Evolutionary conservation across 2,797 vertebrate genomes (phyloP).

Genomic region (Loriculus beryllinus): DNA sequence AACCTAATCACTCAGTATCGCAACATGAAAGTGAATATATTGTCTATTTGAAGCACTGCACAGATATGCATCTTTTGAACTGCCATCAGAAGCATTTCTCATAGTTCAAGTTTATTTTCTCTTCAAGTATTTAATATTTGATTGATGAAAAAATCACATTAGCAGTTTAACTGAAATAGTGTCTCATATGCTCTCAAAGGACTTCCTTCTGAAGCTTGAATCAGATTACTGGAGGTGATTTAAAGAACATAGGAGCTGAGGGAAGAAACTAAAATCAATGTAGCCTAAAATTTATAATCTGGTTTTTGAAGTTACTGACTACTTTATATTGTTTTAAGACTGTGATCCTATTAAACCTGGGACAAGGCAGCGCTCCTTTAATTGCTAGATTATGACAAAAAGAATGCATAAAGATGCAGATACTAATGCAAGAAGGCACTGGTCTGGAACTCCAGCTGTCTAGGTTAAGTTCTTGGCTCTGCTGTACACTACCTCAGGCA

Average conservation of each 20-base stretch:
- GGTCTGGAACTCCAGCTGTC: constrained; percentile 28
- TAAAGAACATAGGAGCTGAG: constrained; percentile 7
- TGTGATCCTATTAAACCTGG: not conserved
- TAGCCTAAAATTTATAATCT: constrained; percentile 10
- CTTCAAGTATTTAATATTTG: constrained; percentile 25
- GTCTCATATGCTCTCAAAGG: not conserved
- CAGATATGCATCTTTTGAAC: constrained; percentile 1
- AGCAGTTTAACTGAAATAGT: constrained; percentile 34
- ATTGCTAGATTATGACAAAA: not conserved
- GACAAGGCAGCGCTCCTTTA: not conserved
- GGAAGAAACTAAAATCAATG: constrained; percentile 50
- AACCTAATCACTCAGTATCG: not conserved
- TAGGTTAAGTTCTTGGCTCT: constrained; percentile 9
- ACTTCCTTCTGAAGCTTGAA: constrained; percentile 12
- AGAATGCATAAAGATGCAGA: not conserved
- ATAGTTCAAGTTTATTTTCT: constrained; percentile 20
- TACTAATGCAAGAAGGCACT: constrained; percentile 17
- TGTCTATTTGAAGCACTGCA: not conserved
- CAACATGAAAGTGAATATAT: not conserved
- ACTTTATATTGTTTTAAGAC: not conserved
- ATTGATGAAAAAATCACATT: constrained; percentile 46
- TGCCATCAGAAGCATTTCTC: not conserved
- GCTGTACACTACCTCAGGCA: not conserved
- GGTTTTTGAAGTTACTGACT: constrained; percentile 17
- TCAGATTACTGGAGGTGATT: constrained; percentile 21